Evolutionary conservation across 2,888 invertebrate species (phyloP), one percentile per base, ranked within the genome.

Genomic region (Muschampia plurimacula): DNA sequence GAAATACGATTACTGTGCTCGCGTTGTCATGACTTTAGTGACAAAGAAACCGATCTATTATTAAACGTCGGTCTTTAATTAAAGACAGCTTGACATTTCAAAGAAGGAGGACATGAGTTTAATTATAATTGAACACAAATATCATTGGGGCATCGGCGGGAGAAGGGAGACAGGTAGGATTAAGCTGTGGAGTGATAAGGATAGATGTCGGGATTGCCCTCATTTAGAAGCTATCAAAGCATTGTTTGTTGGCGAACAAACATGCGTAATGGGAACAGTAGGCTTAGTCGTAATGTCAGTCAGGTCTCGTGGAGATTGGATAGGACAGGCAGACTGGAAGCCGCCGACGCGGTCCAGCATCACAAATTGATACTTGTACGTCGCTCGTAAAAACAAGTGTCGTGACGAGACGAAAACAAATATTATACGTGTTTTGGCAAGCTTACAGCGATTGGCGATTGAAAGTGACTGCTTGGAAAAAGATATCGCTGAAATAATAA

Each of bases 71-170:
- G 81, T 84, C 83, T 91, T 90, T 93, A 93, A 94, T 94, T 93
- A 92, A 91, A 92, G 85, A 89, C 89, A 89, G 90, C 89, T 89
- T 93, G 94, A 93, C 94, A 94, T 94, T 94, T 94, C 86, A 90
- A 90, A 92, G 90, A 92, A 93, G 85, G 90, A 92, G 94, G 93
- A 89, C 94, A 89, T 91, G 83, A 82, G 90, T 91, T 91, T 92
- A 92, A 92, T 91, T 92, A 89, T 91, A 91, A 88, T 90, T 87
- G 87, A 93, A 91, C 91, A 92, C 90, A 94, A 94, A 94, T 94
- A 94, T 94, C 94, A 94, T 93, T 91, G 91, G 93, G 90, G 82
- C 94, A 92, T 88, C 87, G 86, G 74, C 77, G 77, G 84, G 78
- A 81, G 84, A 84, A 78, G 83, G 84, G 83, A 84, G 80, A 81